phyloP scores from a whole-genome alignment of 2,888 invertebrate genomes.

The Acutogordius australiensis region DNA sequence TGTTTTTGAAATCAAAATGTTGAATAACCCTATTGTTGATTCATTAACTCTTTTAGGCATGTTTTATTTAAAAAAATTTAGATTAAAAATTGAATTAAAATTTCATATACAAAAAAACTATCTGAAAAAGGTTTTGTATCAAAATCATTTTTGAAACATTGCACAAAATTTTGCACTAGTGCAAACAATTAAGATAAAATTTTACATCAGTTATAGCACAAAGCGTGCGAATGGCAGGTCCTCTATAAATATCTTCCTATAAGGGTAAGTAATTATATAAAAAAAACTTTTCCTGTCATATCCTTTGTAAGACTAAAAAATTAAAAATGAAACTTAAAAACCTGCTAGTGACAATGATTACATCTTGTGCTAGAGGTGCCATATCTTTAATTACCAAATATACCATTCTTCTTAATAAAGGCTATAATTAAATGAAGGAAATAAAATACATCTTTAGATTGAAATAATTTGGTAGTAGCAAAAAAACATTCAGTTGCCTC shows the following conservation, averaged over 20 bases:
- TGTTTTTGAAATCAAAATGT: too few species aligned
- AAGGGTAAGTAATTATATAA: background rate
- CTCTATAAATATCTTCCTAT: slow-evolving; percentile 57
- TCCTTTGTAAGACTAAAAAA: slow-evolving; percentile 67
- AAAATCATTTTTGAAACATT: too few species aligned
- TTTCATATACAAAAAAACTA: too few species aligned
- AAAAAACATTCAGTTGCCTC: slow-evolving; percentile 97
- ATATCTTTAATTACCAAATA: slow-evolving; percentile 69
- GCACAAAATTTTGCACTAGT: too few species aligned
- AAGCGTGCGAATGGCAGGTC: slow-evolving; percentile 77
- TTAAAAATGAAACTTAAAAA: slow-evolving; percentile 14
- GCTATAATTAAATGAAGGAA: slow-evolving; percentile 17
- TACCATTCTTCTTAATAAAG: slow-evolving; percentile 61
- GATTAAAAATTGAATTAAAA: too few species aligned
- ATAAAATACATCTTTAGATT: slow-evolving; percentile 49
- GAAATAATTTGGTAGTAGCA: slow-evolving; percentile 93
- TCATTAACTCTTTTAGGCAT: too few species aligned
- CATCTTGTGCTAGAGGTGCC: slow-evolving; percentile 75
- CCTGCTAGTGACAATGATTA: slow-evolving; percentile 70
- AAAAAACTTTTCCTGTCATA: slow-evolving; percentile 44
- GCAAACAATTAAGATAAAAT: slow-evolving; percentile 12
- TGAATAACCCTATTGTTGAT: too few species aligned
- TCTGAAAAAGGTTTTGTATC: too few species aligned
- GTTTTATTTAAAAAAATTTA: too few species aligned
- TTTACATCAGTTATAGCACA: slow-evolving; percentile 76